Evolutionary conservation across 2,113 vertebrate genomes (phyloP).

Genomic region (Charina bottae): DNA sequence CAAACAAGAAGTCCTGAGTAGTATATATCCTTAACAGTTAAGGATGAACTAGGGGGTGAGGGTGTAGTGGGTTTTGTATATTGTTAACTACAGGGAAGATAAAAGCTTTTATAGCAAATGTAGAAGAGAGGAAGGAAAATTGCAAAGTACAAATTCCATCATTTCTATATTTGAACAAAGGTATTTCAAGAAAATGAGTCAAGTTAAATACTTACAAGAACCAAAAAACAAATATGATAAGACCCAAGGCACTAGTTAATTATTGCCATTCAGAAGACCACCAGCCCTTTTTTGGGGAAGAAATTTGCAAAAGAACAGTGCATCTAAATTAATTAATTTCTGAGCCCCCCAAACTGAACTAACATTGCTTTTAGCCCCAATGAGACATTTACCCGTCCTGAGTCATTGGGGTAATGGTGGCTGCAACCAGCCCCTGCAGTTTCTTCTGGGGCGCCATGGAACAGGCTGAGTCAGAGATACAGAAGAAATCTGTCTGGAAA

Average conservation of each 20-base stretch:
- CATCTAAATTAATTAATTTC: neutral
- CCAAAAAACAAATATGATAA: neutral
- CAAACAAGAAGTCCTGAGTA: neutral
- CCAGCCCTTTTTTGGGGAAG: neutral
- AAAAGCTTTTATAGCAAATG: neutral
- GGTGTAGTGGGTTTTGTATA: neutral
- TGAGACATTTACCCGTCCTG: slow-evolving; percentile 77
- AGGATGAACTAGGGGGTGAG: neutral
- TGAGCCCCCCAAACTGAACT: neutral
- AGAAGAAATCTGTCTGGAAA: neutral
- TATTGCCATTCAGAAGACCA: neutral
- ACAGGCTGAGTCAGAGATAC: slow-evolving; percentile 32
- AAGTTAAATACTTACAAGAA: neutral
- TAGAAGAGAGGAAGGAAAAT: neutral
- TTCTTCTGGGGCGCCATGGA: slow-evolving; percentile 70
- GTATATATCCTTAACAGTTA: neutral
- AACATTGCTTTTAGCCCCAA: neutral
- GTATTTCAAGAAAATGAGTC: neutral
- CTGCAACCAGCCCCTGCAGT: slow-evolving; percentile 86
- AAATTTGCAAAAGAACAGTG: neutral
- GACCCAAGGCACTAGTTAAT: neutral
- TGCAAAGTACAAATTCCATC: neutral
- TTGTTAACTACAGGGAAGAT: neutral
- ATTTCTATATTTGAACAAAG: neutral
- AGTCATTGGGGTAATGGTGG: slow-evolving; percentile 90